These are phyloP conservation scores for Penaeus indicus DNA, from an alignment of 1,140 invertebrate genomes.

Conservation along the genomic window DNA sequence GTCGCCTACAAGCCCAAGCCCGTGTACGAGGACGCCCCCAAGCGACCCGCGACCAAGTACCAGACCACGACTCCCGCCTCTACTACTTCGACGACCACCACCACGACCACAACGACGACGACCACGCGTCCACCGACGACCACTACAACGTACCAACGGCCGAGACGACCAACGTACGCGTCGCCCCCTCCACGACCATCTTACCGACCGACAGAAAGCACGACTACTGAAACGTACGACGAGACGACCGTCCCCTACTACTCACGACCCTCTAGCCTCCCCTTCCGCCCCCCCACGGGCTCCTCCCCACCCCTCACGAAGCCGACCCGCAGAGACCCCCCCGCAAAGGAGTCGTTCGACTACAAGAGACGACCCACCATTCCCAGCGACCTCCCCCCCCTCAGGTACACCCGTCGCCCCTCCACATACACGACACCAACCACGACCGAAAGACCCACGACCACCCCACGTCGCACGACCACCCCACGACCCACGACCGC, in stretches of 20 bases:
- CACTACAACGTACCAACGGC: too few species aligned
- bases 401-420: too few species aligned
- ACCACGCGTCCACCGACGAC: too few species aligned
- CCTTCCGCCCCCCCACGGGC: constrained; percentile 1
- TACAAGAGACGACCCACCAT: background rate
- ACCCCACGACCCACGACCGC: background rate
- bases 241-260: too few species aligned
- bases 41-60: background rate
- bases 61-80: background rate
- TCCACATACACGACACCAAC: too few species aligned
- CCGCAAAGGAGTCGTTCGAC: background rate
- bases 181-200: background rate
- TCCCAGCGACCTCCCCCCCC: too few species aligned
- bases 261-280: background rate
- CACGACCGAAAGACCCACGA: too few species aligned
- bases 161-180: too few species aligned
- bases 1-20: constrained; percentile 2
- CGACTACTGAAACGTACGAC: background rate
- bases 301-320: background rate
- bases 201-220: background rate
- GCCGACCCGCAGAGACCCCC: background rate
- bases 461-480: too few species aligned
- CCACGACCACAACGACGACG: background rate
- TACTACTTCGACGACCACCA: background rate
- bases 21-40: background rate